Evolutionary conservation across 2,888 invertebrate genomes (phyloP), one percentile per base, ranked within the genome.

Genomic region (Allophyes oxyacanthae): DNA sequence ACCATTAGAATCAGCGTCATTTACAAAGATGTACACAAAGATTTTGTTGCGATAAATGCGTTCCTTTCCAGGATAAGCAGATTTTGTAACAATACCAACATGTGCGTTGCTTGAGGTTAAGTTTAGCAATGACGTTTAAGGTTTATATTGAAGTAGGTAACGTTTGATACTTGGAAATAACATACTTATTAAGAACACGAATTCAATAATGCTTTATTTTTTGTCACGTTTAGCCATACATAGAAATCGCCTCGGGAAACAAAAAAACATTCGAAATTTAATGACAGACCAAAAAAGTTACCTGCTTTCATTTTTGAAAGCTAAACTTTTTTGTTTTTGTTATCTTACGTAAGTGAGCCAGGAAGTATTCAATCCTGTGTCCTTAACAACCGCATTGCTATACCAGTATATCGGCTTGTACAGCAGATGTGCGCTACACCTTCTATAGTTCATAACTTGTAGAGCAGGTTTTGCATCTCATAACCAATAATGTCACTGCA

Each of bases 1-100:
- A 75, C 64, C 61, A 75, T 76, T 73, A 67, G 54, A 71, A 77
- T 76, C 65, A 81, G 71, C 77, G 82, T 82, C 79, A 80, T 82
- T 70, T 69, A 44, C 48, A 65, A 71, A 46, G 62, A 72, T 66
- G 68, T 64, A 61, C 59, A 28, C 34, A 41, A 55, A 63, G 41
- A 63, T 70, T 49, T 64, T 48, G 43, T 38, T 52, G 20, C 28
- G 45, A 44, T 52, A 40, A 55, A 38, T 28, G n/a, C 25, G 30
- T 38, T 50, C 36, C 61, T 25, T 50, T 49, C 53, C 20, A 30
- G 41, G 32, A 48, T 46, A 15, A 41, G 38, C 5, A 15, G 28
- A 45, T 58, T 49, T 33, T 11, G 48, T 43, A 69, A 72, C 32
- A 55, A 48, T 58, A 10, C 30, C 28, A 44, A 43, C 38, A 49